Percentiles rank a stretch among this genome's conserved stretches.
These are phyloP conservation scores for Ashinkailepas kermadecensis DNA, from an alignment of 2,888 invertebrate genomes.

Conservation along the genomic window DNA sequence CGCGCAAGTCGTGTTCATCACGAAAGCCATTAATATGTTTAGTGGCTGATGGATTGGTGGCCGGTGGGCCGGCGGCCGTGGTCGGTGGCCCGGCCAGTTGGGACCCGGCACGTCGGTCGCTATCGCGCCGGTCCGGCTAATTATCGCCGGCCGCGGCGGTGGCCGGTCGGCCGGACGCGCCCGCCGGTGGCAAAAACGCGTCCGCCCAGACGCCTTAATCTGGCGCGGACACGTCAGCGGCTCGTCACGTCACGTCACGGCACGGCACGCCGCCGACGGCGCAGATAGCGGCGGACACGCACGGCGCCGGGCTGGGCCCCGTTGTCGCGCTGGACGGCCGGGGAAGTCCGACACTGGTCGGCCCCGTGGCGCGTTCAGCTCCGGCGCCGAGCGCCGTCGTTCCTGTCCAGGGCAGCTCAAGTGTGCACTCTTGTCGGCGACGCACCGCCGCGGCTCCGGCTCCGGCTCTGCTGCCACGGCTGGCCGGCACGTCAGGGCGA, in stretches of 20 bases:
- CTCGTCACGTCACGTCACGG: neutral
- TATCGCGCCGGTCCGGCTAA: neutral
- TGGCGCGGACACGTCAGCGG: neutral
- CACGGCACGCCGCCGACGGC: neutral
- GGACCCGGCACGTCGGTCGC: neutral
- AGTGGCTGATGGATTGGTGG: neutral
- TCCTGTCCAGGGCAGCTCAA: too few relatives aligned
- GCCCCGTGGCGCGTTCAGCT: too few relatives aligned
- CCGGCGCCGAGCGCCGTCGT: too few relatives aligned
- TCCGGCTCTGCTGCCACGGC: too few relatives aligned
- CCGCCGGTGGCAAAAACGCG: neutral
- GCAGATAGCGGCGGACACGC: too few relatives aligned
- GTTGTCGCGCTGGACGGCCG: too few relatives aligned
- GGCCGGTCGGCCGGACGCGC: neutral
- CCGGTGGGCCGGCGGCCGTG: neutral
- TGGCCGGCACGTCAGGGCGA: too few relatives aligned
- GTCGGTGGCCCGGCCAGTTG: neutral
- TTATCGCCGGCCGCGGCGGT: neutral
- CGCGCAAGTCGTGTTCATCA: constrained; percentile 3
- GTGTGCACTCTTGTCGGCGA: too few relatives aligned
- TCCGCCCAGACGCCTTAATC: neutral
- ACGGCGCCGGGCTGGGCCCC: too few relatives aligned
- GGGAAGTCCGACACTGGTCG: too few relatives aligned
- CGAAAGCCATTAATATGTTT: constrained; percentile 15
- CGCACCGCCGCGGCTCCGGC: too few relatives aligned